Evolutionary conservation across 2,797 vertebrate genomes (phyloP).

Genomic region (Chlorospingus semifuscus): DNA sequence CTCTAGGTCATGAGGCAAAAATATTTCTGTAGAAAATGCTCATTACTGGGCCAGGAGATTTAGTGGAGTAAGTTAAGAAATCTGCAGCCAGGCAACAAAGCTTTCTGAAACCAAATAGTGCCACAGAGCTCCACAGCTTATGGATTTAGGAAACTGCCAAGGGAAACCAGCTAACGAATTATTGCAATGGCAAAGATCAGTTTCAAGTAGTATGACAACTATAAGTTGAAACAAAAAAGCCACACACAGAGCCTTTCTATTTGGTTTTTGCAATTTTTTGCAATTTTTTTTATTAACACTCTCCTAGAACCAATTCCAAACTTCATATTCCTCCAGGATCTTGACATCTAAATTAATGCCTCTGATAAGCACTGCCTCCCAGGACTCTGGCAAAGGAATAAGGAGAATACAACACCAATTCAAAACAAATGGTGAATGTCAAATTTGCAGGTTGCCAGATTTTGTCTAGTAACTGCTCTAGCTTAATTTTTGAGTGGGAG

Average conservation of each 20-base stretch:
- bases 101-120: conserved; percentile 28
- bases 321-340: conserved; percentile 23
- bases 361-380: background rate
- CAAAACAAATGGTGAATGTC: conserved; percentile 56
- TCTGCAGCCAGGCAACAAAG: conserved; percentile 40
- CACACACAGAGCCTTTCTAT: background rate
- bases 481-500: conserved; percentile 40
- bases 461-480: conserved; percentile 38
- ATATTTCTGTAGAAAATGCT: conserved; percentile 21
- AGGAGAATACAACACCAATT: background rate
- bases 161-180: conserved; percentile 29
- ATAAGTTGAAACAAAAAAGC: background rate
- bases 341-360: conserved; percentile 18
- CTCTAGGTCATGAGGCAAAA: conserved; percentile 27
- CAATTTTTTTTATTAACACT: background rate
- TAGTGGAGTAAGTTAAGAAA: conserved; percentile 41
- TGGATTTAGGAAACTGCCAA: conserved; percentile 24
- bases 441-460: conserved; percentile 41
- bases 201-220: background rate
- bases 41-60: conserved; percentile 27
- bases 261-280: background rate
- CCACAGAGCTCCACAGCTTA: background rate
- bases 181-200: background rate
- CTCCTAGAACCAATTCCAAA: conserved; percentile 45
- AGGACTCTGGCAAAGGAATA: conserved; percentile 11